Base-by-base conservation (phyloP, 2,797 vertebrate genomes). In the Tympanoctomys barrerae region DNA sequence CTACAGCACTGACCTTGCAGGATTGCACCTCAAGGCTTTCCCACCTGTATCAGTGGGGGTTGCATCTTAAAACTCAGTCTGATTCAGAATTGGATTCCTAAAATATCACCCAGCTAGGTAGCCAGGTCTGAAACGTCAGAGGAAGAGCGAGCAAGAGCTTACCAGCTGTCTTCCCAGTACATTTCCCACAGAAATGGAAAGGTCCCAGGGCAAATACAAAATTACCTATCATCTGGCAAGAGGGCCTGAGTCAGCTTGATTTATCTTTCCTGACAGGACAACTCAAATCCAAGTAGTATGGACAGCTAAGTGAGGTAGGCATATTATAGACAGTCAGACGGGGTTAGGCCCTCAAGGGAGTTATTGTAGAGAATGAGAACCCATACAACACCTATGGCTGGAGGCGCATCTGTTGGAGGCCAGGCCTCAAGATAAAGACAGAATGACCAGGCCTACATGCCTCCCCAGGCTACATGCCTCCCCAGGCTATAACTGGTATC, bases 181-280 rank as follows among this genome's bases (percentile, higher is more conserved):
- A 93, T 77, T 31, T 73, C 78, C 91, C 90, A 89, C 42, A 71
- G 80, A 59, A 90, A 94, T 7, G 5, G 83, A n/a, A 93, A 91
- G 61, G 42, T 28, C 66, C 33, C 73, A 36, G 9, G 57, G 33
- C 42, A 18, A 82, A 64, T 71, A 66, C 42, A 90, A 93, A 91
- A 89, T 49, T 54, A 49, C 24, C 42, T 36, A 61, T 57, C 73
- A 71, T 82, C 36, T 2, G 31, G 79, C 52, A 75, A 80, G 62
- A 66, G 5, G 39, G 42, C 46, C 46, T 61, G 86, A 39, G 77
- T 42, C 80, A 75, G 87, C 4, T 54, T 11, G 68, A 82, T 68
- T 82, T 79, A 42, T 70, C 36, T 54, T 93, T 87, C 62, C 83
- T 87, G 70, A 92, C 3, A 42, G 83, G 75, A 87, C 31, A 73